Evolutionary conservation across 2,113 vertebrate species (phyloP).

Genomic region (Miniopterus natalensis): DNA sequence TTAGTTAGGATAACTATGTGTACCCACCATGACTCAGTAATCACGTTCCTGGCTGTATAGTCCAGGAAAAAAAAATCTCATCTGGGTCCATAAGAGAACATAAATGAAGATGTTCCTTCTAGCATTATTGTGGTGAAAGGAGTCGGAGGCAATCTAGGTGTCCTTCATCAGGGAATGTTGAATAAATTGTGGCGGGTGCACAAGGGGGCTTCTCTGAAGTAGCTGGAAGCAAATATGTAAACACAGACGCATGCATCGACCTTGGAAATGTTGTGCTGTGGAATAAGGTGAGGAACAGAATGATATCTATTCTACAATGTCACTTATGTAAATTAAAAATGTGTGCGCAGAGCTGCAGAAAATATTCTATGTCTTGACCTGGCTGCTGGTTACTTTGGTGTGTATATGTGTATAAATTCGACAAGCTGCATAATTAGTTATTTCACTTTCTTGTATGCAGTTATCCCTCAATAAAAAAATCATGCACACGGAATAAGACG

Average conservation of each 20-base stretch:
- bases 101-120: constrained; percentile 1
- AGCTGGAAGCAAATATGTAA: constrained; percentile 22
- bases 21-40: background rate
- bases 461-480: background rate
- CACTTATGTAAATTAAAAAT: background rate
- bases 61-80: background rate
- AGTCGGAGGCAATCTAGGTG: background rate
- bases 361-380: background rate
- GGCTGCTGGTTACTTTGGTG: background rate
- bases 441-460: background rate
- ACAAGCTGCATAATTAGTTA: background rate
- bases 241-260: background rate
- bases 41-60: background rate
- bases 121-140: background rate
- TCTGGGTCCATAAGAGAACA: background rate
- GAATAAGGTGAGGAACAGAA: constrained; percentile 27
- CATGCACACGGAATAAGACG: background rate
- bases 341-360: background rate
- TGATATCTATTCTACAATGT: background rate
- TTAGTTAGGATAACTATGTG: background rate
- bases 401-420: background rate
- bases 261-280: background rate
- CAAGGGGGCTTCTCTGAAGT: background rate
- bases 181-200: background rate
- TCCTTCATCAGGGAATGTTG: constrained; percentile 15